These are phyloP conservation scores for Priocnemis perturbator DNA, from an alignment of 2,888 invertebrate species.

Conservation along the genomic window DNA sequence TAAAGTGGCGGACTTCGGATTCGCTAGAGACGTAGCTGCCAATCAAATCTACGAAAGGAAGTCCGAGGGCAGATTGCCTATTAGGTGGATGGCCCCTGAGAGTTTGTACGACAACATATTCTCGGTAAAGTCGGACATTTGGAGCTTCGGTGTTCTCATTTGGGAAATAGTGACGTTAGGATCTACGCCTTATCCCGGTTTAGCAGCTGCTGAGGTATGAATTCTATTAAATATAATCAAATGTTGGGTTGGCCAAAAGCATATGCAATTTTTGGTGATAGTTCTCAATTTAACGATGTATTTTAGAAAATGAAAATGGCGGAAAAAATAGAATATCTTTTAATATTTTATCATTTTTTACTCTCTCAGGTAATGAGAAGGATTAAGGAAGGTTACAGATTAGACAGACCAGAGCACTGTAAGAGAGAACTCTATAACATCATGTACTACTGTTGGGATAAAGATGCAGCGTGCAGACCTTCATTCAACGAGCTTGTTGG, in stretches of 20 bases:
- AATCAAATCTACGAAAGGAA: slow-evolving; percentile 93
- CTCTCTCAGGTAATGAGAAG: slow-evolving; percentile 80
- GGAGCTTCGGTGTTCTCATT: slow-evolving; percentile 95
- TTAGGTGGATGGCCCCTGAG: slow-evolving; percentile 97
- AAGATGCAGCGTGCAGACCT: slow-evolving; percentile 88
- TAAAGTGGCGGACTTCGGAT: slow-evolving; percentile 96
- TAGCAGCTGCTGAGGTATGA: slow-evolving; percentile 88
- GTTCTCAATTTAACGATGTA: too few relatives aligned
- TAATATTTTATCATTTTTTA: neutral
- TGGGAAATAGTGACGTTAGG: slow-evolving; percentile 98
- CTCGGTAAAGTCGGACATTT: slow-evolving; percentile 95
- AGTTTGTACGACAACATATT: slow-evolving; percentile 96
- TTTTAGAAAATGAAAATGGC: too few relatives aligned
- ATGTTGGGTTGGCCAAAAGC: too few relatives aligned
- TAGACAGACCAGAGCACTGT: slow-evolving; percentile 96
- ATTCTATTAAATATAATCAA: neutral
- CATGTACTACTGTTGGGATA: slow-evolving; percentile 97
- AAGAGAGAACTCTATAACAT: slow-evolving; percentile 94
- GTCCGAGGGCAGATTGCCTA: slow-evolving; percentile 83
- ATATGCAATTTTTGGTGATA: too few relatives aligned
- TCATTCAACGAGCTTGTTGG: slow-evolving; percentile 89
- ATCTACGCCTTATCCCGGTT: slow-evolving; percentile 95
- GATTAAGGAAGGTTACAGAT: slow-evolving; percentile 88
- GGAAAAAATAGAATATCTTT: too few relatives aligned
- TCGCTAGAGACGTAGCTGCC: slow-evolving; percentile 91